These are phyloP conservation scores for Drosophila lini DNA, from an alignment of 1,140 invertebrate genomes.

Conservation along the genomic window DNA sequence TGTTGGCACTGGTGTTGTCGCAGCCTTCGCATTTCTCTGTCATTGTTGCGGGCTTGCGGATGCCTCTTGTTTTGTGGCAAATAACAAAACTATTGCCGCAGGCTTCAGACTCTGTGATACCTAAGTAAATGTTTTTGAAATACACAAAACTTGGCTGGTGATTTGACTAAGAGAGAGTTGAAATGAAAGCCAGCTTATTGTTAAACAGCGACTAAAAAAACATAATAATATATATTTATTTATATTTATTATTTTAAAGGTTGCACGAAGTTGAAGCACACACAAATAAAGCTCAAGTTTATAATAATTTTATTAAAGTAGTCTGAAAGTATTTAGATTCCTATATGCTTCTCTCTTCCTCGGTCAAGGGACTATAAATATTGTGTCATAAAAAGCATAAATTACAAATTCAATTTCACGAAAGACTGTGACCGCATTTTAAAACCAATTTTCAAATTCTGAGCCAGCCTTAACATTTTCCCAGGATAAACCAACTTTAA, in stretches of 20 bases:
- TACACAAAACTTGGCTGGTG: background rate
- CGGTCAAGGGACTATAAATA: slow-evolving; percentile 21
- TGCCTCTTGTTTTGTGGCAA: slow-evolving; percentile 35
- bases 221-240: background rate
- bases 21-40: slow-evolving; percentile 36
- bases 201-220: no score
- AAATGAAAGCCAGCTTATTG: background rate
- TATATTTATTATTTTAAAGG: background rate
- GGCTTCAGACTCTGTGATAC: slow-evolving; percentile 39
- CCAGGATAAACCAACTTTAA: slow-evolving; percentile 1
- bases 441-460: slow-evolving; percentile 22
- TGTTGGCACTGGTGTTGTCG: slow-evolving; percentile 38
- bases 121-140: slow-evolving; percentile 18
- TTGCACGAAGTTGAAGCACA: background rate
- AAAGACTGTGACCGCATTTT: slow-evolving; percentile 43
- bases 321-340: no score
- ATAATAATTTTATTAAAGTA: background rate
- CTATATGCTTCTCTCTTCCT: slow-evolving; percentile 18
- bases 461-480: slow-evolving; percentile 1
- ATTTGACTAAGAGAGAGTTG: background rate
- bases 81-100: slow-evolving; percentile 27
- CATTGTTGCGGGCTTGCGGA: slow-evolving; percentile 38
- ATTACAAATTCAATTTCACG: slow-evolving; percentile 67
- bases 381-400: slow-evolving; percentile 52
- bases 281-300: background rate